These are phyloP conservation scores for Anthonomus grandis DNA, from an alignment of 1,140 invertebrate species.

Conservation along the genomic window DNA sequence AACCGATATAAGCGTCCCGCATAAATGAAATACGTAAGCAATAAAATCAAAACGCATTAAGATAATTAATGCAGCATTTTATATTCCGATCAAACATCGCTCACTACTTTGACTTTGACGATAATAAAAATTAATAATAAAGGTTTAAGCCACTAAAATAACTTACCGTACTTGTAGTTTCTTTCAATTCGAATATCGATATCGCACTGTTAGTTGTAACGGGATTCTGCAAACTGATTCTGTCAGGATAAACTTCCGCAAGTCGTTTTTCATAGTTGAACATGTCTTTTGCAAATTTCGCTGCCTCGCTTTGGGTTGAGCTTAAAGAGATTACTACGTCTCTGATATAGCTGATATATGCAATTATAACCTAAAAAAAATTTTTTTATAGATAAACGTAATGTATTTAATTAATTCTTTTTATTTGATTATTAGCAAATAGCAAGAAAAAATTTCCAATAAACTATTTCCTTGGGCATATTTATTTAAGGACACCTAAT, in stretches of 20 bases:
- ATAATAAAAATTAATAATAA: constrained; percentile 16
- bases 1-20: no score
- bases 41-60: no score
- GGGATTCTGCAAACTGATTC: constrained; percentile 44
- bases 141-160: no score
- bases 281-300: constrained; percentile 56
- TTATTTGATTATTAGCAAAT: no score
- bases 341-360: constrained; percentile 58
- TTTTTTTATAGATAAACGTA: no score
- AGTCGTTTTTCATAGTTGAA: constrained; percentile 60
- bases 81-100: no score
- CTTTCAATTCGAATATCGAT: constrained; percentile 49
- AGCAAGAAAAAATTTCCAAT: no score
- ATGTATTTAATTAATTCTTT: no score
- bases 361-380: constrained; percentile 51
- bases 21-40: no score
- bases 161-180: constrained; percentile 50
- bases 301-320: constrained; percentile 48
- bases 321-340: constrained; percentile 54
- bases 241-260: constrained; percentile 54
- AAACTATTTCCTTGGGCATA: no score
- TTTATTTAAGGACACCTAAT: no score
- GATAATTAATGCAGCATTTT: no score
- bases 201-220: constrained; percentile 45
- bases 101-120: constrained; percentile 8